Evolutionary conservation across 2,113 vertebrate species (phyloP).

Genomic region (Cynopterus brachyotis): DNA sequence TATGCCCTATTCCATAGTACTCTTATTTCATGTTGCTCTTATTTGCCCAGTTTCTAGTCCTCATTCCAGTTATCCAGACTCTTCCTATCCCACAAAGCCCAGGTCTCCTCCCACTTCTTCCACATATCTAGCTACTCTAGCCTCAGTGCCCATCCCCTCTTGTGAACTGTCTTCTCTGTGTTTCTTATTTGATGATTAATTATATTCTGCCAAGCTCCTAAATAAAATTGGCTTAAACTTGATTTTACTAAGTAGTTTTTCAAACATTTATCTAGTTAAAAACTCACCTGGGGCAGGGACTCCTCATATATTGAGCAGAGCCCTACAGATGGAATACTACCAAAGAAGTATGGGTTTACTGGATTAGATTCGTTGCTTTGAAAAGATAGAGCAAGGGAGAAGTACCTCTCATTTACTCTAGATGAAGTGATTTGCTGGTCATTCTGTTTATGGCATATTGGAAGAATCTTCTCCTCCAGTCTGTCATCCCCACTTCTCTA

Average conservation of each 20-base stretch:
- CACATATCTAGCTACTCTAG: not conserved
- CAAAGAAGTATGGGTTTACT: not conserved
- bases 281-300: not conserved
- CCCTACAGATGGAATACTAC: not conserved
- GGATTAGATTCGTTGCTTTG: slow-evolving; percentile 5
- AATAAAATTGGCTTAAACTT: slow-evolving; percentile 17
- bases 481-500: not conserved
- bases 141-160: not conserved
- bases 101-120: not conserved
- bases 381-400: not conserved
- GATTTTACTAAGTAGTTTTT: slow-evolving; percentile 19
- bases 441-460: not conserved
- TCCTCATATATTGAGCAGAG: not conserved
- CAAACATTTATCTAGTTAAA: not conserved
- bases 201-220: not conserved
- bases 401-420: not conserved
- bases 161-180: not conserved
- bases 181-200: not conserved
- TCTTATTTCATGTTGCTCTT: not conserved
- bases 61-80: not conserved
- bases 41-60: not conserved
- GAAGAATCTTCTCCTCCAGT: not conserved
- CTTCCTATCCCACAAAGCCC: not conserved
- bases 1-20: not conserved
- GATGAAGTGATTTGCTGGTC: not conserved